Base-by-base conservation (phyloP, 2,888 invertebrate species). In the Xanthorhoe designata region DNA sequence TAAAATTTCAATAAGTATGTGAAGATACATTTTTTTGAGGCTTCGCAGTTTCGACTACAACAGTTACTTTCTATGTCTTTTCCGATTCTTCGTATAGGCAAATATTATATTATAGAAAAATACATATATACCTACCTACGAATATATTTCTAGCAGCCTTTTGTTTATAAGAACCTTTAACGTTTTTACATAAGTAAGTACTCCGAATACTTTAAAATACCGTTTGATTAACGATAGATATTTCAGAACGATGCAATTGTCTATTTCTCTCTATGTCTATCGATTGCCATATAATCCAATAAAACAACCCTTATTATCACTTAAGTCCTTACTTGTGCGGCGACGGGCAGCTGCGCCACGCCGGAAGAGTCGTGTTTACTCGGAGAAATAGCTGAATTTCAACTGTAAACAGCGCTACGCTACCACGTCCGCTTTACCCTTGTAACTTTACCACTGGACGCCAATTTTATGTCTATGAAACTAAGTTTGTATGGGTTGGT, bases 371-470 rank as follows among this genome's bases (percentile, higher is more conserved):
- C 71, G 65, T 78, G 78, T 80, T 81, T 79, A 77, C 76, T 72
- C 62, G 61, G 67, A 72, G 74, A 77, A 79, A 79, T 78, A 73
- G 75, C 74, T 78, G 77, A 80, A 82, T 77, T 83, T 80, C 73
- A 75, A 76, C 75, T 75, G 74, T 76, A 80, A 78, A 79, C 70
- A 77, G 65, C 74, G 60, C 63, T 35, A 35, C 54, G 35, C 51
- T 51, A 67, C 59, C 62, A 51, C 50, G 51, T 45, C 59, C 45
- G 35, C 52, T 35, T 8, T 0, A 24, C 0, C 64, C 50, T 24
- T 10, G 64, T 35, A 58, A 15, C 4, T 42, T n/a, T 51, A 47
- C 17, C 13, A 45, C 55, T n/a, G 55, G 66, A 67, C 66, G 17
- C 8, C 47, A 47, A 47, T 7, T 45, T 45, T 15, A 15, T 38